Evolutionary conservation across 2,797 vertebrate genomes (phyloP).

Genomic region (Propithecus deckenii): DNA sequence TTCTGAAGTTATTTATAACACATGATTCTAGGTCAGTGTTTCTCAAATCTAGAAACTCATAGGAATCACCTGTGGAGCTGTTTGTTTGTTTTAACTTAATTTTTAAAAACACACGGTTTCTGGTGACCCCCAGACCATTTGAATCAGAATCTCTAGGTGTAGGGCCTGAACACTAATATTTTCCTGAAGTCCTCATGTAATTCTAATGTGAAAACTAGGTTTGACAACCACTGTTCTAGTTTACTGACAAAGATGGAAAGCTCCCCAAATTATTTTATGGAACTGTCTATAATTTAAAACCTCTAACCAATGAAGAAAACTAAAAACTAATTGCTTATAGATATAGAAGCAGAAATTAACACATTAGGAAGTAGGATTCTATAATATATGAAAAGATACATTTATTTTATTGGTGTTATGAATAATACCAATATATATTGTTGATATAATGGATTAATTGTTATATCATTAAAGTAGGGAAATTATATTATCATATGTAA

Average conservation of each 20-base stretch:
- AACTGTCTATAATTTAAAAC: not conserved
- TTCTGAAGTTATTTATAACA: not conserved
- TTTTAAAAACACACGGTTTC: not conserved
- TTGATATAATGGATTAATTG: not conserved
- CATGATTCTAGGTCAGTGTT: not conserved
- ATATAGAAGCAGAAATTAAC: conserved; percentile 6
- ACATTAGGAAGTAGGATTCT: not conserved
- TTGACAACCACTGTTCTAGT: not conserved
- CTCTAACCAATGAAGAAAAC: not conserved
- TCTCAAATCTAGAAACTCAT: not conserved
- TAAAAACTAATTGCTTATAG: not conserved
- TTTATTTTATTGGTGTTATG: not conserved
- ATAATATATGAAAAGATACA: not conserved
- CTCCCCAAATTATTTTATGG: not conserved
- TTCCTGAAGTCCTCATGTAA: not conserved
- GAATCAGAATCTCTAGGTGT: not conserved
- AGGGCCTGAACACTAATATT: not conserved
- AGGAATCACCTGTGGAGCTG: not conserved
- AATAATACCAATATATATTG: not conserved
- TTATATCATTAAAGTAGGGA: not conserved
- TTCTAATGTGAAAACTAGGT: not conserved
- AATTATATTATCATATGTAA: not conserved
- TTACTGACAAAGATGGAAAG: not conserved
- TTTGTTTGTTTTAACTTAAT: not conserved
- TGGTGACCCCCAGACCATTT: not conserved